phyloP scores from a whole-genome alignment of 35 echinoderm and acorn worm species.

The Holothuria glaberrima region DNA sequence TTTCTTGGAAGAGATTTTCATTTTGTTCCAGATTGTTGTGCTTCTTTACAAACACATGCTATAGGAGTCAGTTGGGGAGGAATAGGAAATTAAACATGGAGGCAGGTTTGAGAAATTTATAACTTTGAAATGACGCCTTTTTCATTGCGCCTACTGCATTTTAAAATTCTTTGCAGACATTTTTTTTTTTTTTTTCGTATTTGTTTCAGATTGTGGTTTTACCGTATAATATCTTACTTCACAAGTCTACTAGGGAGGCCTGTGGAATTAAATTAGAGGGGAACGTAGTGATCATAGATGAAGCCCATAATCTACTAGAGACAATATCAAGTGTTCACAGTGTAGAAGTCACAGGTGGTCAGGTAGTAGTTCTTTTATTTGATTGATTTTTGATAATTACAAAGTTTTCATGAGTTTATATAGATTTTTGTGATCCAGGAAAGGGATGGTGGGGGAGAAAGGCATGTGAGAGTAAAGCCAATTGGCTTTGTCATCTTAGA shows the following conservation, averaged over 20 bases:
- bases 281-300: constrained; percentile 94
- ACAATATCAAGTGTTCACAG: constrained; percentile 96
- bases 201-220: constrained; percentile 82
- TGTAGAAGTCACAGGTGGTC: constrained; percentile 82
- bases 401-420: too few relatives aligned
- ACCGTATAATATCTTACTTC: constrained; percentile 93
- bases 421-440: too few relatives aligned
- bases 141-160: too few relatives aligned
- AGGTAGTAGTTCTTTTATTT: constrained; percentile 55
- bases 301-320: constrained; percentile 95
- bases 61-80: too few relatives aligned
- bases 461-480: too few relatives aligned
- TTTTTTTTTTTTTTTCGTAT: background rate
- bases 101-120: too few relatives aligned
- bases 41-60: too few relatives aligned
- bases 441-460: too few relatives aligned
- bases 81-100: too few relatives aligned
- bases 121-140: too few relatives aligned
- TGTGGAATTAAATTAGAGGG: constrained; percentile 94
- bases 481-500: too few relatives aligned
- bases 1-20: background rate
- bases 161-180: background rate
- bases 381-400: background rate
- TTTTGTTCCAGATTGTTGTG: background rate
- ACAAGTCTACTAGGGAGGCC: constrained; percentile 85